Evolutionary conservation across 2,888 invertebrate species (phyloP).

Genomic region (Calameuta pallipes): DNA sequence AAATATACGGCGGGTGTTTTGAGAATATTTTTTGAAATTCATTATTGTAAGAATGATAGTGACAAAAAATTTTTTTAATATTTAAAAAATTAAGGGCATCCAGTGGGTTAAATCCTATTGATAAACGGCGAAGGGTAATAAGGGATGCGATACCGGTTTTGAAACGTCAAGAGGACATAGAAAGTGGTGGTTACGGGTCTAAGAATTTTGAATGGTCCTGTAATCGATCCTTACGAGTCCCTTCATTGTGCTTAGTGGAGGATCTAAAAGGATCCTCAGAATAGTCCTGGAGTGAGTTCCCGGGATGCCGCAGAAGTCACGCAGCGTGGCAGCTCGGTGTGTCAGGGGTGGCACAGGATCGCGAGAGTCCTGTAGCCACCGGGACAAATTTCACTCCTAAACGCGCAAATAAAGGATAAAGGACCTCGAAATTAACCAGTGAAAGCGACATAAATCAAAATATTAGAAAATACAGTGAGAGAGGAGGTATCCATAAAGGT

Average conservation of each 20-base stretch:
- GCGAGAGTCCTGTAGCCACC: conserved; percentile 10
- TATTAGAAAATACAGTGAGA: conserved; percentile 59
- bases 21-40: background rate
- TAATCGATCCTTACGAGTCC: background rate
- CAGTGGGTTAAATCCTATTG: background rate
- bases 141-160: background rate
- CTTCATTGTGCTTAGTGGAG: background rate
- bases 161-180: background rate
- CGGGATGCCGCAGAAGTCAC: background rate
- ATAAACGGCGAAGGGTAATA: background rate
- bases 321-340: background rate
- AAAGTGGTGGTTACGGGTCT: background rate
- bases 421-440: conserved; percentile 60
- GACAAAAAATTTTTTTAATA: background rate
- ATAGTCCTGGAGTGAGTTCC: background rate
- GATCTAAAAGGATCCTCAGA: background rate
- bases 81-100: background rate
- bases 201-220: background rate
- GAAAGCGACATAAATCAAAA: conserved; percentile 65
- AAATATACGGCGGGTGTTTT: background rate
- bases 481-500: conserved; percentile 22
- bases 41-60: background rate
- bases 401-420: conserved; percentile 62
- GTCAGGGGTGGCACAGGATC: background rate
- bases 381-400: conserved; percentile 60